These are phyloP conservation scores for Sternotherus odoratus DNA, from an alignment of 2,797 vertebrate species.

Conservation along the genomic window DNA sequence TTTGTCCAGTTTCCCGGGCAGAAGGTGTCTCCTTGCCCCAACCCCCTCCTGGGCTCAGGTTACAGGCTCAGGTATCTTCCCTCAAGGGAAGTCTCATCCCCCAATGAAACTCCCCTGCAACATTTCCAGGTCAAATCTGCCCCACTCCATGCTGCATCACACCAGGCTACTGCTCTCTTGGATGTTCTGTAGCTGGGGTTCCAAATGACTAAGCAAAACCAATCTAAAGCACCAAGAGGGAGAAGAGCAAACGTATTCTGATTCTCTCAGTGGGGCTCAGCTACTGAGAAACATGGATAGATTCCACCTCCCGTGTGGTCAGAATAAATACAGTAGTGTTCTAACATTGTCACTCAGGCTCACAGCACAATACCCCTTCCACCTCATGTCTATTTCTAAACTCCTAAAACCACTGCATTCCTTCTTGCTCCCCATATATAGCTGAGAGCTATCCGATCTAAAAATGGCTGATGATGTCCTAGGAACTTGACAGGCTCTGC, in stretches of 20 bases:
- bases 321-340: neutral
- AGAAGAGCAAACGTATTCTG: neutral
- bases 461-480: neutral
- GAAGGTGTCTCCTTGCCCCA: too few species aligned
- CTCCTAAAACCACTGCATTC: neutral
- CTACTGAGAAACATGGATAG: neutral
- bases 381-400: neutral
- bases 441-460: neutral
- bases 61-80: too few species aligned
- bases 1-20: too few species aligned
- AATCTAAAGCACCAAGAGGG: neutral
- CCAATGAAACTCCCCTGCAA: too few species aligned
- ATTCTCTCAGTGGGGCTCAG: neutral
- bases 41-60: too few species aligned
- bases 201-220: neutral
- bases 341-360: neutral
- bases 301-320: neutral
- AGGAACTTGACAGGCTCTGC: neutral
- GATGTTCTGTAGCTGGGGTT: fast-evolving
- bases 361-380: fast-evolving
- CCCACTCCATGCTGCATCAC: too few species aligned
- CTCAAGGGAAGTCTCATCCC: too few species aligned
- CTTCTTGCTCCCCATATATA: neutral
- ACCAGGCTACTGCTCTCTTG: neutral
- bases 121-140: too few species aligned